Evolutionary conservation across 2,113 vertebrate species (phyloP), one percentile per base, ranked within the genome.

Genomic region (Neomonachus schauinslandi): DNA sequence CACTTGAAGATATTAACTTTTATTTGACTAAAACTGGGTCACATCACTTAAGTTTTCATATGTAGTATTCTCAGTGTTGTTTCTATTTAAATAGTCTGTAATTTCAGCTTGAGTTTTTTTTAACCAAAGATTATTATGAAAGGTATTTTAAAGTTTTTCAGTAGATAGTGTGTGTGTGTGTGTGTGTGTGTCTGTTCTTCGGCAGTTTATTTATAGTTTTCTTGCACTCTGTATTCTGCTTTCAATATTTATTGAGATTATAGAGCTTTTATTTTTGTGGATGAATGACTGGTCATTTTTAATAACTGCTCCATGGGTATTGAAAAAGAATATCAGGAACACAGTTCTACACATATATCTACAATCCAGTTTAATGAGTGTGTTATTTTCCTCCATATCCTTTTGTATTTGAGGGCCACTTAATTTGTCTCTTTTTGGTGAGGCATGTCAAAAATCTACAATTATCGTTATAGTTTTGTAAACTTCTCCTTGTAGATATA

Each of bases 21-120:
- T 84, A 31, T 55, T 55, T 82, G 10, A 36, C 19, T 61, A 69
- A 1, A 76, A 46, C 10, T 87, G 36, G 7, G 26, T 95, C 55
- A 72, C 21, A 71, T 92, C 36, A 87, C 7, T 4, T 26, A 79
- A 55, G 2, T 39, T 90, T 90, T 89, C 33, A 57, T 33, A 77
- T 65, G 1, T 79, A 83, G 36, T 55, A 33, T 90, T 95, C 7
- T 83, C 36, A 65, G 11, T 93, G 16, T 71, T 55, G 6, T 82
- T 95, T 84, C 42, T 87, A 83, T 77, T 63, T 87, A 61, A 87
- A 83, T 95, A 74, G 39, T 15, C 26, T 61, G 2, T 63, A 59
- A 86, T 94, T 95, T 95, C 77, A 92, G 22, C 16, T 85, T 84
- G 28, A 24, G 36, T 86, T 95, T 96, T 96, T 63, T 94, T 81